Conservation (phyloP, 2,888 invertebrate species). For the Hypselothyrea guttata region DNA sequence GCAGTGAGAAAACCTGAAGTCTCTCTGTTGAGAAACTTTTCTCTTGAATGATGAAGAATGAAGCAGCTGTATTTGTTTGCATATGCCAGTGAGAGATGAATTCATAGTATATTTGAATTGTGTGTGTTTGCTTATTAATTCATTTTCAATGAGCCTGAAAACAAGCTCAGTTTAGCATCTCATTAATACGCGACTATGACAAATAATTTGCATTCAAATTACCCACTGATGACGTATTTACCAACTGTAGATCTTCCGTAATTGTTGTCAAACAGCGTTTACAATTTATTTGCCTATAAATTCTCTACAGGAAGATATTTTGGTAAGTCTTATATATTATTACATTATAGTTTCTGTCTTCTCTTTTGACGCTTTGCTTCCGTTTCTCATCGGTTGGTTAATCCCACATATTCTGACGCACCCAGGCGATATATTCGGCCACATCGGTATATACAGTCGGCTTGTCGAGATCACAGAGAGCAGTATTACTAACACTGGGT, state of each 20-base stretch:
- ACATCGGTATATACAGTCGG: conserved; percentile 86
- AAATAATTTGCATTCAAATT: conserved; percentile 31
- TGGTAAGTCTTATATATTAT: neutral
- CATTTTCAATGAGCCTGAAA: conserved; percentile 13
- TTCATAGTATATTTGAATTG: neutral
- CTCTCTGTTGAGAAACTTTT: conserved; percentile 10
- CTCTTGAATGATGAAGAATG: neutral
- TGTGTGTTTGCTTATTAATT: neutral
- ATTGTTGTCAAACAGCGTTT: conserved; percentile 1
- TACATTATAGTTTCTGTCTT: neutral
- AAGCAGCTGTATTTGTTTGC: neutral
- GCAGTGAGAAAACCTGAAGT: conserved; percentile 9
- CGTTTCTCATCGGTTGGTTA: conserved; percentile 15
- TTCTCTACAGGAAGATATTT: conserved; percentile 14
- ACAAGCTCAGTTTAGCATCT: conserved; percentile 13
- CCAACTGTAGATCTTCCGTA: conserved; percentile 15
- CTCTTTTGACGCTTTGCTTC: conserved; percentile 9
- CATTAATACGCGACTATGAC: neutral
- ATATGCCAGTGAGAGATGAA: conserved; percentile 1
- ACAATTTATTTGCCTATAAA: conserved; percentile 12
- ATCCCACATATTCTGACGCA: conserved; percentile 75
- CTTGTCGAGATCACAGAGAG: conserved; percentile 85
- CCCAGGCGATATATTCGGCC: conserved; percentile 84
- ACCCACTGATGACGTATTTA: conserved; percentile 17
- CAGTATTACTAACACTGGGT: conserved; percentile 59